Evolutionary conservation across 2,113 vertebrate genomes (phyloP).

Genomic region (Mastomys natalensis): DNA sequence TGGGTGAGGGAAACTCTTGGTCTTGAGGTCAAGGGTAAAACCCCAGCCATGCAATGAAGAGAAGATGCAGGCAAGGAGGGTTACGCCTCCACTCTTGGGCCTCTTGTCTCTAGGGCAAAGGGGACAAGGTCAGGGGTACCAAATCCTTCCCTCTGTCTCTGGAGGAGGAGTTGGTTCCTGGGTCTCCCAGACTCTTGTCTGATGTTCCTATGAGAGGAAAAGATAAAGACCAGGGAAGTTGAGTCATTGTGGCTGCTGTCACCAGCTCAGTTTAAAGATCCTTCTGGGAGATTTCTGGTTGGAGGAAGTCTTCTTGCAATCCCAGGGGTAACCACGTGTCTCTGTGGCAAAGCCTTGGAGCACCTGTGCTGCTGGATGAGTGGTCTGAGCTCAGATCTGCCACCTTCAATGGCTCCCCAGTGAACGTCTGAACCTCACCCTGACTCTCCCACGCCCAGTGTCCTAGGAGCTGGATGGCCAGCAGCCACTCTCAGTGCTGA

Average conservation of each 20-base stretch:
- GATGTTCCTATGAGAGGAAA: background rate
- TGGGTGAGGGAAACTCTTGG: background rate
- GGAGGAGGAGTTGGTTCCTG: too few species aligned
- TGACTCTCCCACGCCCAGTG: fast-evolving
- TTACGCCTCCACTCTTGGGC: background rate
- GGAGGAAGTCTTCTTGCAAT: background rate
- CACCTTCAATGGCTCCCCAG: background rate
- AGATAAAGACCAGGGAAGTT: background rate
- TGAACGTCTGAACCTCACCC: background rate
- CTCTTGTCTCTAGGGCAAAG: background rate
- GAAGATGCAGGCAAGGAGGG: background rate
- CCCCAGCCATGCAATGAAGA: background rate
- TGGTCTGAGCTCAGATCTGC: background rate
- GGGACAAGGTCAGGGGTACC: fast-evolving
- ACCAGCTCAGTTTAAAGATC: background rate
- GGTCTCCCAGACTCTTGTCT: background rate
- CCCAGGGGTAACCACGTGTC: fast-evolving
- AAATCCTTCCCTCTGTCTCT: background rate
- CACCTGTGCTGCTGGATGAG: background rate
- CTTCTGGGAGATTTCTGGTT: background rate
- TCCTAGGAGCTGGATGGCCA: background rate
- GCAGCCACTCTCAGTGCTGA: background rate
- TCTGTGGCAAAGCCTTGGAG: background rate
- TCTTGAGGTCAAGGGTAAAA: background rate
- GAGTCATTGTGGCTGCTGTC: fast-evolving